A percentile compares a stretch with the other conserved stretches of the same genome.
Evolutionary conservation across 2,888 invertebrate genomes (phyloP).

Genomic region (Phaedon cochleariae): DNA sequence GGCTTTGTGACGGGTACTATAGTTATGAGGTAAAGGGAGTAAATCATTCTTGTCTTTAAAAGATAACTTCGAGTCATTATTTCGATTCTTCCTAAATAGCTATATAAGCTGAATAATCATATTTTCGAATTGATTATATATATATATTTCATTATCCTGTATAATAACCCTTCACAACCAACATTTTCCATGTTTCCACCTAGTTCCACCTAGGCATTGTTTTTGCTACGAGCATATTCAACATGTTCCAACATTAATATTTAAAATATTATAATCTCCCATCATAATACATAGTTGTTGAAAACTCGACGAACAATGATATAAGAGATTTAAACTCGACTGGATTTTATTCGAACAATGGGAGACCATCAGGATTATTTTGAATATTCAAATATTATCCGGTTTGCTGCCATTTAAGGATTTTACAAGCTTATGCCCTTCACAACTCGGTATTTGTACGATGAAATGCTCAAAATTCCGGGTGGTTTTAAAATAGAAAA

Average conservation of each 20-base stretch:
- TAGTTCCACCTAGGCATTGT: constrained; percentile 12
- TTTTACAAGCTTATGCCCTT: constrained; percentile 25
- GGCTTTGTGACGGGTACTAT: no score
- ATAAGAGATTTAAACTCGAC: constrained; percentile 31
- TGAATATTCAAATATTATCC: constrained; percentile 29
- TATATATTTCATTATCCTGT: background rate
- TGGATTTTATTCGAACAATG: constrained; percentile 35
- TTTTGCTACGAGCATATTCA: background rate
- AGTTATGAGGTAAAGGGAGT: no score
- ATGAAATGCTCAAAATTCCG: background rate
- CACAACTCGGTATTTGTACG: constrained; percentile 6
- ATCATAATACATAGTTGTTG: constrained; percentile 32
- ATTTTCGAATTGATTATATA: no score
- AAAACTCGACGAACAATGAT: constrained; percentile 32
- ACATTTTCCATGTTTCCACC: background rate
- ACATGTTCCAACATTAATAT: constrained; percentile 18
- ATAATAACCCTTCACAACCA: constrained; percentile 5
- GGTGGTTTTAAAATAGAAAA: background rate
- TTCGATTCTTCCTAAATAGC: constrained; percentile 3
- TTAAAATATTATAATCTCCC: constrained; percentile 29
- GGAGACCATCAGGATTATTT: constrained; percentile 28
- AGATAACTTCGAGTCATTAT: no score
- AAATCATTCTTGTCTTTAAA: no score
- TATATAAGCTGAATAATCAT: no score
- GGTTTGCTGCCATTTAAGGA: constrained; percentile 18